Evolutionary conservation across 2,888 invertebrate species (phyloP).

Genomic region (Dorcus parallelipipedus): DNA sequence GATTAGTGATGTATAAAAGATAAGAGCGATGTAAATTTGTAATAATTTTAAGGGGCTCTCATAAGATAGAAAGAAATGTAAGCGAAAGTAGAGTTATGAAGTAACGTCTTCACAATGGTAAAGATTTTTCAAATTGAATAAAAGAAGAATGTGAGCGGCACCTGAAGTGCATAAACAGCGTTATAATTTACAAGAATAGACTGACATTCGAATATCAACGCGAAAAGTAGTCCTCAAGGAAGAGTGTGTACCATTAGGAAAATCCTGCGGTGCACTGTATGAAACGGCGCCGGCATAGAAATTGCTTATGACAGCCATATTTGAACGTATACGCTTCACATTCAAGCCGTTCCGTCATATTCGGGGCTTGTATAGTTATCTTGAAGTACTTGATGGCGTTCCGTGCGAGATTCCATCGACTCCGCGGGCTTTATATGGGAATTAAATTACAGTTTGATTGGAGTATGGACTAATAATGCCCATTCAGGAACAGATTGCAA

Average conservation of each 20-base stretch:
- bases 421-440: constrained; percentile 30
- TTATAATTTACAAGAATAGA: too few relatives aligned
- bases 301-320: constrained; percentile 16
- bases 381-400: constrained; percentile 27
- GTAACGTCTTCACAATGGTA: too few relatives aligned
- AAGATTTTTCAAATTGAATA: too few relatives aligned
- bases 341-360: constrained; percentile 1
- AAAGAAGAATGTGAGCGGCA: too few relatives aligned
- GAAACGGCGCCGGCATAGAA: constrained; percentile 9
- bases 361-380: constrained; percentile 13
- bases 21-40: too few relatives aligned
- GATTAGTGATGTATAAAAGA: too few relatives aligned
- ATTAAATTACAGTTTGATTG: constrained; percentile 35
- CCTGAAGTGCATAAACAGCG: too few relatives aligned
- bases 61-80: too few relatives aligned
- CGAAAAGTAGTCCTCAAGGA: background rate
- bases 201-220: too few relatives aligned
- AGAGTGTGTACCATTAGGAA: background rate
- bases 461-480: constrained; percentile 32
- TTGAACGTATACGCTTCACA: constrained; percentile 10
- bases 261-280: constrained; percentile 4
- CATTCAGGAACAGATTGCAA: constrained; percentile 33
- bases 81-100: too few relatives aligned
- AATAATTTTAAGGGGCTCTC: too few relatives aligned
- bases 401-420: constrained; percentile 29